Percentiles rank a stretch among this genome's conserved stretches.
phyloP scores from a whole-genome alignment of 2,888 invertebrate genomes.

The Andrena trimmerana region DNA sequence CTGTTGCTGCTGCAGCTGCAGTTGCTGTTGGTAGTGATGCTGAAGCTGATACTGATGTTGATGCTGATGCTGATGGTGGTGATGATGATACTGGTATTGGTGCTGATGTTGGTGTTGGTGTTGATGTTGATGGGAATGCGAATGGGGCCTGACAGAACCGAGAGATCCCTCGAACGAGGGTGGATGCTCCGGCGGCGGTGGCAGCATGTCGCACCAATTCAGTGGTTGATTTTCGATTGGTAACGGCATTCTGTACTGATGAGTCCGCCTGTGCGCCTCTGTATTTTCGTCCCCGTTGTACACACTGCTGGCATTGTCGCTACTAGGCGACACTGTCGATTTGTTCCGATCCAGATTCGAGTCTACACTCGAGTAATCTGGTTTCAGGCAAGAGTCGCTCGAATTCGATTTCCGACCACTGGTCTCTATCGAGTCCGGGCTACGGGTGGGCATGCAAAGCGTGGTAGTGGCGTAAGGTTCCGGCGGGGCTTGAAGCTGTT shows the following conservation, averaged over 20 bases:
- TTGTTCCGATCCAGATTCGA: conserved; percentile 83
- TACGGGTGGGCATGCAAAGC: conserved; percentile 85
- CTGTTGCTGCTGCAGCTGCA: conserved; percentile 11
- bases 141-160: conserved; percentile 25
- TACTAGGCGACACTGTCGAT: conserved; percentile 83
- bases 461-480: conserved; percentile 93
- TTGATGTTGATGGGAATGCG: conserved; percentile 42
- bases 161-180: conserved; percentile 51
- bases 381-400: conserved; percentile 83
- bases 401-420: conserved; percentile 84
- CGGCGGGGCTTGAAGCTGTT: conserved; percentile 87
- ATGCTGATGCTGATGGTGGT: conserved; percentile 36
- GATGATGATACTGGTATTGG: conserved; percentile 34
- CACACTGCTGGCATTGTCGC: conserved; percentile 83
- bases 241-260: conserved; percentile 65
- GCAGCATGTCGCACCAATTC: conserved; percentile 89
- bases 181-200: conserved; percentile 77
- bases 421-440: conserved; percentile 84
- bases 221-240: conserved; percentile 66
- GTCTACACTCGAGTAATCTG: conserved; percentile 83
- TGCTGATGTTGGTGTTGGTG: conserved; percentile 52
- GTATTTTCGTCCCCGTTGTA: conserved; percentile 79
- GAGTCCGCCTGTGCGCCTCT: conserved; percentile 78
- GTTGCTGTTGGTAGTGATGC: background rate
- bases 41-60: background rate